These are phyloP conservation scores for Sycophila sp. DNA, from an alignment of 1,140 invertebrate genomes.

Conservation along the genomic window DNA sequence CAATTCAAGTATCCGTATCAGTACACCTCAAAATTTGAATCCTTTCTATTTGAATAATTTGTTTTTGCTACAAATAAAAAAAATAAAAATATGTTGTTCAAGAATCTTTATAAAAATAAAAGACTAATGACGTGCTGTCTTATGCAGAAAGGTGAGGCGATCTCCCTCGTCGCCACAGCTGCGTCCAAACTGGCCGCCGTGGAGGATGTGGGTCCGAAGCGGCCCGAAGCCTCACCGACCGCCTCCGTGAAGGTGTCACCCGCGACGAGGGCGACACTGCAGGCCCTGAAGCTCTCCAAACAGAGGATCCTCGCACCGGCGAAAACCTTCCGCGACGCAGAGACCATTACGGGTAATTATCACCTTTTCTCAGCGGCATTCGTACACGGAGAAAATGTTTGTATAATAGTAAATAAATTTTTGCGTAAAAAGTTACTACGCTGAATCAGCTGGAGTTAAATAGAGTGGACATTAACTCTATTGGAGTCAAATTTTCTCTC, in stretches of 20 bases:
- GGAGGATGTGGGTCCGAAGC: conserved; percentile 67
- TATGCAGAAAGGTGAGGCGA: conserved; percentile 61
- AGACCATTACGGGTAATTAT: conserved; percentile 67
- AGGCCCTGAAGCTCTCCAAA: conserved; percentile 51
- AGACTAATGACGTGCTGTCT: conserved; percentile 13
- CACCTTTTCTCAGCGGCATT: background rate
- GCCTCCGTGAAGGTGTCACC: conserved; percentile 58
- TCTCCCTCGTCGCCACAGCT: conserved; percentile 62
- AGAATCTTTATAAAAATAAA: too few relatives aligned
- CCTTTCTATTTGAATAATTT: too few relatives aligned
- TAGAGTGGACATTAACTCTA: too few relatives aligned
- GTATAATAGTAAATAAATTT: too few relatives aligned
- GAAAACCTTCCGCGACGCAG: conserved; percentile 61
- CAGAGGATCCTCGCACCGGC: conserved; percentile 43
- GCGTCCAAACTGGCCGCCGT: conserved; percentile 70
- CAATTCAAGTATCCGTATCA: too few relatives aligned
- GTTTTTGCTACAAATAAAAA: too few relatives aligned
- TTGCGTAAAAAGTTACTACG: too few relatives aligned
- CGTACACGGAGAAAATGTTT: background rate
- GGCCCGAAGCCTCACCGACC: conserved; percentile 61
- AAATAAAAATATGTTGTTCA: too few relatives aligned
- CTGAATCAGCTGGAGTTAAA: too few relatives aligned
- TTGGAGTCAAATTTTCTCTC: too few relatives aligned
- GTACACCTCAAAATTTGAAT: too few relatives aligned
- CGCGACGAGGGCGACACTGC: conserved; percentile 57